Evolutionary conservation across 2,888 invertebrate genomes (phyloP), one percentile per base, ranked within the genome.

Genomic region (Drosophila mettleri): DNA sequence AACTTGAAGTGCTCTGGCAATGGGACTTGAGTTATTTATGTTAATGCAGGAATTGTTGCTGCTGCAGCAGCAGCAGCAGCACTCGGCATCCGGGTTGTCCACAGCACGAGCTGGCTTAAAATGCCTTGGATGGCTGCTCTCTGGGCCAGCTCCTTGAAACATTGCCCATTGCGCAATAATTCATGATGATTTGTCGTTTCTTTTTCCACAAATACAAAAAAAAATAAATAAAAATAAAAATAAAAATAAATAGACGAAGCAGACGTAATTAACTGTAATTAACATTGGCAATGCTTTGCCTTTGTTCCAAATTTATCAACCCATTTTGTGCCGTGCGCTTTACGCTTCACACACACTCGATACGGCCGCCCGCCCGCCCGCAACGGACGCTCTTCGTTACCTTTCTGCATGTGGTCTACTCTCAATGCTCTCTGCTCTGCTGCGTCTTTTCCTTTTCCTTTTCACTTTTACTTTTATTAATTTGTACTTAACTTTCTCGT

Each of bases 21-120:
- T 53, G 48, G 48, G 41, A 22, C 27, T 24, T 10, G 12, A 39
- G 39, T 54, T 48, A 52, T 52, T 46, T 55, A 46, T 52, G 64
- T 48, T 57, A 69, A 48, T 57, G 69, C 55, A 46, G 31, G 36
- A 16, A 31, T 41, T 64, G 46, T 20, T 36, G 52, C 27, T 64
- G 55, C 31, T 57, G 51, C 70, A 57, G 63, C n/a, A n/a, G n/a
- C n/a, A n/a, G n/a, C n/a, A n/a, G n/a, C n/a, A n/a, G n/a, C n/a
- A n/a, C n/a, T n/a, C n/a, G n/a, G n/a, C 36, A 36, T 27, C 67
- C 45, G 72, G 52, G 64, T 64, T 69, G 38, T 70, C 34, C n/a
- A 5, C 43, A 20, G 20, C 9, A 20, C 62, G 24, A 45, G 45
- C 43, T 31, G 51, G 51, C 39, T 63, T 45, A 45, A 34, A 43